Base-by-base conservation (phyloP, 2,797 vertebrate genomes). In the Molossus alvarezi region DNA sequence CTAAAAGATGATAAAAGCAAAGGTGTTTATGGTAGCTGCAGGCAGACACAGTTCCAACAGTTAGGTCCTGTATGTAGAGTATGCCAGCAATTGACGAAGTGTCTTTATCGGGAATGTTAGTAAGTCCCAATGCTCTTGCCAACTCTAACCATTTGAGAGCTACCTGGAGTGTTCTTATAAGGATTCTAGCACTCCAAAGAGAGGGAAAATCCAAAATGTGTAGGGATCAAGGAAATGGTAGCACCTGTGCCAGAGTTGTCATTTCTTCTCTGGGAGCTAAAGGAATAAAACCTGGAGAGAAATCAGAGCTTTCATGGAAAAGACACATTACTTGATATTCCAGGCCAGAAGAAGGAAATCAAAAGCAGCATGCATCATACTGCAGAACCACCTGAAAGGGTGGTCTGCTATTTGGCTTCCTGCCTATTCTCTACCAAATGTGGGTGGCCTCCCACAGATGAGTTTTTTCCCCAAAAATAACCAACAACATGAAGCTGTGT, bases 61-160 rank as follows among this genome's bases (percentile, higher is more conserved):
- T 37, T 81, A 73, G 51, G 51, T 55, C 9, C 23, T 60, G 5
- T 64, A 58, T 20, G 20, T 11, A 72, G 20, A 88, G 33, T 55
- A 62, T 27, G 13, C 55, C 67, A 88, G 20, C 10, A 9, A 80
- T 84, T 79, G 79, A 81, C 53, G 80, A 79, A 72, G 21, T 10
- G 25, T 41, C 45, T 87, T 3, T 21, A 75, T 83, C 58, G 87
- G n/a, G 48, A 93, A 80, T 51, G 51, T 79, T 65, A 17, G 2
- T 64, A 87, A 93, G 20, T 75, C 23, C 33, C 48, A 94, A 41
- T 18, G n/a, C 9, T 91, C 71, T 73, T 75, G 33, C 64, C 53
- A 93, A 37, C n/a, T 83, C 67, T 91, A 94, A 88, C 9, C 82
- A 80, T 86, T 55, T 64, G 14, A 79, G 48, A 86, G 58, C 60